Conservation (phyloP, 64 coral and sea anemone genomes). For the Montipora cactus region DNA sequence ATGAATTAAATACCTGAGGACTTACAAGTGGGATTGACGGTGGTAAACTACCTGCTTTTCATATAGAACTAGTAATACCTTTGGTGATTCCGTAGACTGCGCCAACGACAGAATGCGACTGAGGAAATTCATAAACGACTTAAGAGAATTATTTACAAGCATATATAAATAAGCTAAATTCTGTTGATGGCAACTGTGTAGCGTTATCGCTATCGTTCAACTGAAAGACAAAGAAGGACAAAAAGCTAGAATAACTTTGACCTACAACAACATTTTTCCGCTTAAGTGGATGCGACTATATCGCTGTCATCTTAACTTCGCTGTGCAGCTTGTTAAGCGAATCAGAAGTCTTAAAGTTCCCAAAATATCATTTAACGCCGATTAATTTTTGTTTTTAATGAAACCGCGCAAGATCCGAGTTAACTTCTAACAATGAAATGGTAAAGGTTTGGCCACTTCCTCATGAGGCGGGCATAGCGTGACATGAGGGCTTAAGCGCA, state of each 20-base stretch:
- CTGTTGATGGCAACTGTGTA: constrained; percentile 1
- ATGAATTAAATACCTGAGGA: constrained; percentile 21
- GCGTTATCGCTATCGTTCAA: too few relatives aligned
- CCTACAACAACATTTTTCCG: neutral
- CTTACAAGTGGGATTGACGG: neutral
- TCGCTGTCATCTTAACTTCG: too few relatives aligned
- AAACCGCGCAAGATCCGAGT: too few relatives aligned
- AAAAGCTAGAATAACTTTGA: neutral
- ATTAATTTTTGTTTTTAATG: too few relatives aligned
- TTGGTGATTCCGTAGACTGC: neutral
- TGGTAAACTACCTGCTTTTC: neutral
- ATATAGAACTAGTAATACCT: neutral
- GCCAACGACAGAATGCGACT: neutral
- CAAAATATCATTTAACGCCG: too few relatives aligned
- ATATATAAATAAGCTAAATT: constrained; percentile 50
- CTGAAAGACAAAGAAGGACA: neutral
- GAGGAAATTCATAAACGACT: constrained; percentile 25
- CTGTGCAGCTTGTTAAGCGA: too few relatives aligned
- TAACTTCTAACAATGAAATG: too few relatives aligned
- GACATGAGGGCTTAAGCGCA: too few relatives aligned
- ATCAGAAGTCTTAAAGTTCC: too few relatives aligned
- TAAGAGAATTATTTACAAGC: constrained; percentile 16
- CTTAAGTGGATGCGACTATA: neutral
- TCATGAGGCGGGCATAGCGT: too few relatives aligned
- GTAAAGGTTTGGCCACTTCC: too few relatives aligned